These are phyloP conservation scores for Xyliphius kryptos DNA, from an alignment of 2,113 vertebrate genomes.

Conservation along the genomic window DNA sequence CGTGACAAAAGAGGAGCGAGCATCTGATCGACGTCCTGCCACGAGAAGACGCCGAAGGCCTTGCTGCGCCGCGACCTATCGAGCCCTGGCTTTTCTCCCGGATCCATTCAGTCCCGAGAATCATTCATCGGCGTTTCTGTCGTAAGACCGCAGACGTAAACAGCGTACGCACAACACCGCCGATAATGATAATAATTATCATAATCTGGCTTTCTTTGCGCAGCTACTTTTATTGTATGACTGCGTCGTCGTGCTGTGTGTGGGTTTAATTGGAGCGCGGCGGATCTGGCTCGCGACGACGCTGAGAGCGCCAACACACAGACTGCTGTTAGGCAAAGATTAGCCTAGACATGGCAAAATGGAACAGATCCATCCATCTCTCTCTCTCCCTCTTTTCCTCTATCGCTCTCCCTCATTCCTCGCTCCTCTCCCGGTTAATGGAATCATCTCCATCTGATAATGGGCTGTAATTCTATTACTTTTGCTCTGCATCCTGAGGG, in stretches of 20 bases:
- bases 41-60: no score
- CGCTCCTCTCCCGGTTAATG: slow-evolving; percentile 13
- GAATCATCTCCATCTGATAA: slow-evolving; percentile 41
- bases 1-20: no score
- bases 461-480: slow-evolving; percentile 47
- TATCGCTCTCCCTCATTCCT: slow-evolving; percentile 17
- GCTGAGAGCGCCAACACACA: background rate
- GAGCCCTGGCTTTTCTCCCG: no score
- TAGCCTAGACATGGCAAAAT: slow-evolving; percentile 1
- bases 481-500: slow-evolving; percentile 29
- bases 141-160: no score
- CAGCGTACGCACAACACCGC: no score
- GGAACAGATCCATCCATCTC: slow-evolving; percentile 1
- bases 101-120: no score
- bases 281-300: background rate
- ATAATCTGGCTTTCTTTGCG: background rate
- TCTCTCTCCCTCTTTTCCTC: slow-evolving; percentile 10
- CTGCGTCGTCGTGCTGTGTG: background rate
- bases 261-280: background rate
- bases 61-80: no score
- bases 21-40: no score
- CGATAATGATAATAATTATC: background rate
- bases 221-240: background rate
- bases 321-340: slow-evolving; percentile 10
- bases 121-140: no score